Base-by-base conservation (phyloP, 2,888 invertebrate genomes). In the Augiades crinisus region DNA sequence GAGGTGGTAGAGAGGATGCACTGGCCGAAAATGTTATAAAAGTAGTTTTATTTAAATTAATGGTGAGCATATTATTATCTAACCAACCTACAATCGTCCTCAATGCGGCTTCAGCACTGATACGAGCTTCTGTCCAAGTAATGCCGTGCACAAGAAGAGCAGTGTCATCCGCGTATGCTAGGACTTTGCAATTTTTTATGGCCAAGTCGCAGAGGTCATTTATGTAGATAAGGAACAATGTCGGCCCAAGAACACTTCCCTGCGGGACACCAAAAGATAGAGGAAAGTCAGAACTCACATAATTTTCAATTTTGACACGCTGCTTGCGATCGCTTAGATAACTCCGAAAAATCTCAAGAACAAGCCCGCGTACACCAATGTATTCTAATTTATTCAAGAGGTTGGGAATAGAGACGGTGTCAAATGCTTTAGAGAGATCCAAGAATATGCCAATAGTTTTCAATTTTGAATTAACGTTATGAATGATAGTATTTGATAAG, bases 151-250 rank as follows among this genome's bases (percentile, higher is more conserved):
- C 2, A 10, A 37, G 10, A 5, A 37, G 8, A 3, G 36, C 36
- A 37, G 36, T 45, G 13, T 45, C 36, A 16, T 45, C 45, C 5
- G 45, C 45, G 8, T 45, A 45, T 2, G 45, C 5, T 12, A 34
- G 8, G 2, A 45, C 33, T 34, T 24, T 22, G 7, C 8, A 34
- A 14, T 24, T 22, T 8, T 17, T n/a, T 19, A 37, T 37, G n/a
- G 22, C 22, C 22, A 22, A 12, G 7, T 34, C 12, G 14, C 13
- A 34, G n/a, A 34, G 33, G 13, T 34, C 33, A 64, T 61, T 53
- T 47, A 17, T 33, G 33, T 33, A 44, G 2, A 33, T 21, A 19
- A 49, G 7, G 12, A 49, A 49, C 8, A 49, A 34, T 3, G 49
- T 49, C 13, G 49, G 49, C 5, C 40, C 40, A 5, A 49, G n/a